Conservation (phyloP, 2,888 invertebrate genomes). For the Drosophila paramelanica region DNA sequence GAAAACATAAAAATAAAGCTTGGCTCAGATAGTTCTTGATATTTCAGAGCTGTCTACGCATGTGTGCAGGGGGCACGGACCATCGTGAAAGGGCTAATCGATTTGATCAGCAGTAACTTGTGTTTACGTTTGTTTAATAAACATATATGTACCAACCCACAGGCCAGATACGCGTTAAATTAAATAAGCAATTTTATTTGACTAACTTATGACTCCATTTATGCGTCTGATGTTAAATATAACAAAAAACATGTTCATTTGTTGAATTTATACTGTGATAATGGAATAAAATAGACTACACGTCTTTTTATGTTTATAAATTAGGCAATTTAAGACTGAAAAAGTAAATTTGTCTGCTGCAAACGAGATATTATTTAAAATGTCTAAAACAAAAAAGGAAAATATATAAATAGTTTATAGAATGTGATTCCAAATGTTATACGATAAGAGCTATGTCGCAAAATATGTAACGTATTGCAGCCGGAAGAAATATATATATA, state of each 20-base stretch:
- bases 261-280: conserved; percentile 7
- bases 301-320: conserved; percentile 4
- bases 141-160: neutral
- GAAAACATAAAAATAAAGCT: conserved; percentile 8
- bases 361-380: conserved; percentile 8
- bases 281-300: conserved; percentile 14
- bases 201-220: conserved; percentile 4
- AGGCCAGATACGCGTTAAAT: conserved; percentile 1
- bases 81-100: neutral
- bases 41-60: conserved; percentile 10
- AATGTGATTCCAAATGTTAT: neutral
- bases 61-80: conserved; percentile 11
- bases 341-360: neutral
- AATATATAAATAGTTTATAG: conserved; percentile 22
- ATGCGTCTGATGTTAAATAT: conserved; percentile 3
- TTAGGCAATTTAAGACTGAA: neutral
- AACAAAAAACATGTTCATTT: conserved; percentile 14
- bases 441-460: neutral
- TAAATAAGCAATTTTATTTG: neutral
- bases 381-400: neutral
- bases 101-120: conserved; percentile 2
- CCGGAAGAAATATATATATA: neutral
- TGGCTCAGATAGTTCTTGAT: conserved; percentile 12
- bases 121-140: neutral
- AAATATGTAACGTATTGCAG: neutral